A percentile compares a stretch with the other conserved stretches of the same genome.
These are phyloP conservation scores for Drosophila biarmipes DNA, from an alignment of 1,140 invertebrate genomes.

Conservation along the genomic window DNA sequence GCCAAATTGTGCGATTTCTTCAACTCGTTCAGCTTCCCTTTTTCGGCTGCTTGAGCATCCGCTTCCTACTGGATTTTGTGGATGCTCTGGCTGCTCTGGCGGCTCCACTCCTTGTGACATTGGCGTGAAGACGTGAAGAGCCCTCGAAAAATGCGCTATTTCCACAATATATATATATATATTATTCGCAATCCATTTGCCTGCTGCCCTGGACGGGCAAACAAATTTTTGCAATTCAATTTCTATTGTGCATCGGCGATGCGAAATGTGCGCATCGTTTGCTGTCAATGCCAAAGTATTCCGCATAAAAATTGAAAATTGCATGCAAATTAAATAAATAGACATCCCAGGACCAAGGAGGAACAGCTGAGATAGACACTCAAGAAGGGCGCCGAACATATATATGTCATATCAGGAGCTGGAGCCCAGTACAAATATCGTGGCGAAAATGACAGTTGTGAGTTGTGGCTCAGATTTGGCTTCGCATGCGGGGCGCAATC, in stretches of 20 bases:
- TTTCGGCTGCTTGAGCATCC: slow-evolving; percentile 14
- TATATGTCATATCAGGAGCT: neutral
- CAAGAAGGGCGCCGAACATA: neutral
- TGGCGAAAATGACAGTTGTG: slow-evolving; percentile 68
- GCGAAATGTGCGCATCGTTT: slow-evolving; percentile 69
- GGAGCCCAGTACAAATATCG: slow-evolving; percentile 6
- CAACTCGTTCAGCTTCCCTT: neutral
- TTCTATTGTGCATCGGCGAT: slow-evolving; percentile 71
- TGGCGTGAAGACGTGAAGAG: slow-evolving; percentile 61
- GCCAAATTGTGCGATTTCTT: slow-evolving; percentile 79
- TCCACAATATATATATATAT: slow-evolving; percentile 18
- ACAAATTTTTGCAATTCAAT: slow-evolving; percentile 83
- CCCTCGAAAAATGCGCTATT: slow-evolving; percentile 32
- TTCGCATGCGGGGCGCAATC: slow-evolving; percentile 62
- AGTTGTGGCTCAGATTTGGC: slow-evolving; percentile 50
- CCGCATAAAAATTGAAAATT: slow-evolving; percentile 80
- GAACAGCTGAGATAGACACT: slow-evolving; percentile 39
- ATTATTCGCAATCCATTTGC: slow-evolving; percentile 38
- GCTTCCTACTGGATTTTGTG: neutral
- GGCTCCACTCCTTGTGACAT: slow-evolving; percentile 45
- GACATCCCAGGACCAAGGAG: slow-evolving; percentile 46
- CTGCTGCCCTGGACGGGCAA: slow-evolving; percentile 65
- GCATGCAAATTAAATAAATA: slow-evolving; percentile 83
- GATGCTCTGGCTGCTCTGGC: too few species aligned
- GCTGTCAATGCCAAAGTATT: slow-evolving; percentile 77